Evolutionary conservation across 2,113 vertebrate genomes (phyloP), one percentile per base, ranked within the genome.

Genomic region (Hepsetus odoe): DNA sequence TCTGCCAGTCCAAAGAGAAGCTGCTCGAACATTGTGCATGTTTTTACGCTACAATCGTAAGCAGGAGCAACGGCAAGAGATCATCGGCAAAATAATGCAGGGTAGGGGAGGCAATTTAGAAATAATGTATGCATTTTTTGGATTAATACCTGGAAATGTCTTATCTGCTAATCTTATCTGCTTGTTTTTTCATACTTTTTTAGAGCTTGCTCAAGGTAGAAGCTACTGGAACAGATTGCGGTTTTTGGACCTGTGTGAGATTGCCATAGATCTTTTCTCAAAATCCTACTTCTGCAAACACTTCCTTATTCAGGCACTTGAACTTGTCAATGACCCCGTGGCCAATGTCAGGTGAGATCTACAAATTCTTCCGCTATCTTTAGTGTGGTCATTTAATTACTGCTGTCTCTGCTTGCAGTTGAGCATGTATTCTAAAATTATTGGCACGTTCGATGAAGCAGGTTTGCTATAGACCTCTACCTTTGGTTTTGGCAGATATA

Each of bases 231-330:
- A 95, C 90, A 95, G 97, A 79, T 92, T 96, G 77, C 93, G 96
- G 2, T 98, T 96, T 90, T 94, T 98, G 79, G 96, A 98, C 84
- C 94, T 96, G 69, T 98, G 96, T 92, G 96, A 98, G 93, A 95
- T 92, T 76, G 95, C 96, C 82, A 95, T 94, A 78, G 96, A 98
- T 72, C 90, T 97, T 40, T 98, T 98, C 91, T 98, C 97, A 78
- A 96, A 95, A 79, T 96, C 95, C 58, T 98, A 97, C 91, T 97
- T 98, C 90, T 97, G 95, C 91, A 96, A 96, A 91, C 93, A 97
- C 77, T 97, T 98, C 88, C 94, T 98, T 84, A 85, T 95, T 35
- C 94, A 94, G 59, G 94, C 94, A 8, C 93, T 98, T 83, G 96
- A 98, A 82, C 93, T 98, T 81, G 95, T 95, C 74, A 94, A 94